A percentile compares a stretch with the other conserved stretches of the same genome.
phyloP scores from a whole-genome alignment of 2,113 vertebrate species.

The Apodemus sylvaticus region DNA sequence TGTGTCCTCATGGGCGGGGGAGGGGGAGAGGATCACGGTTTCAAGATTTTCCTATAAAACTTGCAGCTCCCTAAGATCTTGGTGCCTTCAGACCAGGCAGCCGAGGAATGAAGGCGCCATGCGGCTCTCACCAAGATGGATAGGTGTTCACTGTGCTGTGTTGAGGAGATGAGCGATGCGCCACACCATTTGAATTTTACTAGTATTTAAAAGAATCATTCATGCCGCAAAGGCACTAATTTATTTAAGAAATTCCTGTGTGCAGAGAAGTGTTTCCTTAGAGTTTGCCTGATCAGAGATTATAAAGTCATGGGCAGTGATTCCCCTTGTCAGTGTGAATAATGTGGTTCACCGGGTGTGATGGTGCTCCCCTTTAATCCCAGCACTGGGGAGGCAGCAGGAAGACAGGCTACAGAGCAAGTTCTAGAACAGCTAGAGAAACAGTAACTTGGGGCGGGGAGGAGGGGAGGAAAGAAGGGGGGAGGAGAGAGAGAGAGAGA shows the following conservation, averaged over 20 bases:
- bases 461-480: too few relatives aligned
- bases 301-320: neutral
- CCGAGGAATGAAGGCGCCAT: neutral
- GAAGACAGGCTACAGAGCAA: neutral
- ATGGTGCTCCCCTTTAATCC: too few relatives aligned
- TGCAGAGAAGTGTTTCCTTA: neutral
- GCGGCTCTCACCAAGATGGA: neutral
- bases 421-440: neutral
- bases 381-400: neutral
- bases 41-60: neutral
- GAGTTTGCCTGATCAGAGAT: neutral
- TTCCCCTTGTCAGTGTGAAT: neutral
- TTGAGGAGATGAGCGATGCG: conserved; percentile 6
- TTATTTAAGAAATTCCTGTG: conserved; percentile 50
- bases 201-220: conserved; percentile 30
- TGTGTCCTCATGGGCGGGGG: too few relatives aligned
- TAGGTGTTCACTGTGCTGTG: neutral
- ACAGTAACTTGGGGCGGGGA: neutral
- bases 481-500: too few relatives aligned
- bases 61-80: neutral
- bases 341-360: neutral
- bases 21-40: conserved; percentile 43
- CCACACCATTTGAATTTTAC: neutral
- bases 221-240: neutral
- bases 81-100: neutral